Conservation (phyloP, 2,113 vertebrate species). For the Otus sunia region DNA sequence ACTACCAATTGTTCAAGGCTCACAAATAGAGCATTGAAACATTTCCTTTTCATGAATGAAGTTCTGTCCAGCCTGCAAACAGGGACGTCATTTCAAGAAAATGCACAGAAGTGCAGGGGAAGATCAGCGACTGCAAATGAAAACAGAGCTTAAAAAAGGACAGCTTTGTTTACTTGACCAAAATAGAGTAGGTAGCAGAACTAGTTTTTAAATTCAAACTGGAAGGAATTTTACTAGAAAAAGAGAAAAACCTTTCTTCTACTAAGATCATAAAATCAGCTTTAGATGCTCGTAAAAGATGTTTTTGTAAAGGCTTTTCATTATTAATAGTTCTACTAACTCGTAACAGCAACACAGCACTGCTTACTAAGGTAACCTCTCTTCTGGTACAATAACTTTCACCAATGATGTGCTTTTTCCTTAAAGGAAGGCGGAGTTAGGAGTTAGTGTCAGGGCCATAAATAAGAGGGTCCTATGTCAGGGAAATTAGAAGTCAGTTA, state of each 20-base stretch:
- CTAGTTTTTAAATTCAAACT: not conserved
- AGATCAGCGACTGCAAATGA: not conserved
- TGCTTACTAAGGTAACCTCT: not conserved
- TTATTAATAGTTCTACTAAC: not conserved
- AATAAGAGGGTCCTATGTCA: conserved; percentile 40
- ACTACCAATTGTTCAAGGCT: conserved; percentile 25
- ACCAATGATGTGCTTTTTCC: conserved; percentile 37
- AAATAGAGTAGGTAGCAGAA: not conserved
- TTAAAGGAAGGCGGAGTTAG: conserved; percentile 51
- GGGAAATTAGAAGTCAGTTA: not conserved
- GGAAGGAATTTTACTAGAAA: not conserved
- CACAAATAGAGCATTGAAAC: conserved; percentile 64
- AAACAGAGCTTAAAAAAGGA: not conserved
- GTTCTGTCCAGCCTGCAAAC: conserved; percentile 50
- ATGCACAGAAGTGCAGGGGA: not conserved
- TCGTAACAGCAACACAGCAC: not conserved
- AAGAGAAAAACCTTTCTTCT: not conserved
- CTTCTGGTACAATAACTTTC: not conserved
- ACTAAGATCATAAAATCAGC: not conserved
- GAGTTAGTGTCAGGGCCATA: conserved; percentile 28
- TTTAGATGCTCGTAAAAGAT: not conserved
- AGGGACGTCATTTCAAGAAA: not conserved
- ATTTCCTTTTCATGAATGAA: conserved; percentile 57
- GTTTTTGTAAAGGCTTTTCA: not conserved
- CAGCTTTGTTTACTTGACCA: not conserved